A percentile compares a stretch with the other conserved stretches of the same genome.
Conservation (phyloP, 2,888 invertebrate genomes). For the Drosophila basisetae region DNA sequence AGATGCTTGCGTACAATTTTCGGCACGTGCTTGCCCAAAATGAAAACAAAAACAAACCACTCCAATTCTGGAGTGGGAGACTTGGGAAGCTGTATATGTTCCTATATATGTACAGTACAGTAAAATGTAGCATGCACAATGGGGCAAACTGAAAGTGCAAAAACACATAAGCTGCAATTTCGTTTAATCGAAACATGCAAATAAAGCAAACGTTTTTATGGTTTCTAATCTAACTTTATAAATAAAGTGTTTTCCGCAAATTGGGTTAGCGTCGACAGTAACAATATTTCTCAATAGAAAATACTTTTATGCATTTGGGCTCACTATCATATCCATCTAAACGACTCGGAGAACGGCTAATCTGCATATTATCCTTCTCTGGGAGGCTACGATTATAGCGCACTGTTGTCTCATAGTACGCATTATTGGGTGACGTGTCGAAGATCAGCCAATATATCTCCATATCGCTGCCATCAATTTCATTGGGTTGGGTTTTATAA, state of each 20-base stretch:
- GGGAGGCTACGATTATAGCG: constrained; percentile 77
- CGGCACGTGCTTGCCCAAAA: constrained; percentile 42
- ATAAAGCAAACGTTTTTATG: neutral
- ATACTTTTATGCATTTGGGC: constrained; percentile 86
- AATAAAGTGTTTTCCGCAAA: neutral
- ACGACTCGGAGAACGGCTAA: constrained; percentile 87
- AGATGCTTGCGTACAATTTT: constrained; percentile 25
- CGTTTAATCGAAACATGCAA: neutral
- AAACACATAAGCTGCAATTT: neutral
- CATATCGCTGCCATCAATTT: constrained; percentile 20
- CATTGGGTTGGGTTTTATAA: constrained; percentile 82
- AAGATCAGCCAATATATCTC: constrained; percentile 89
- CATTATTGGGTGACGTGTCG: constrained; percentile 88
- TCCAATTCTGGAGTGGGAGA: neutral
- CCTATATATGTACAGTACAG: no score
- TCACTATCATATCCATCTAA: constrained; percentile 86
- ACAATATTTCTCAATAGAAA: constrained; percentile 87
- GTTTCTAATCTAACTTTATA: neutral
- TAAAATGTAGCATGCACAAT: constrained; percentile 10
- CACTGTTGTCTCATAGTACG: constrained; percentile 90
- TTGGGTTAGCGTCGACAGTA: constrained; percentile 83
- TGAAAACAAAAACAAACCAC: constrained; percentile 21
- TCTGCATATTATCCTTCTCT: constrained; percentile 82
- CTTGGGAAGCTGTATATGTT: neutral
- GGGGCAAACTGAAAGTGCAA: neutral